These are phyloP conservation scores for Alcis repandata DNA, from an alignment of 2,888 invertebrate species.

Conservation along the genomic window DNA sequence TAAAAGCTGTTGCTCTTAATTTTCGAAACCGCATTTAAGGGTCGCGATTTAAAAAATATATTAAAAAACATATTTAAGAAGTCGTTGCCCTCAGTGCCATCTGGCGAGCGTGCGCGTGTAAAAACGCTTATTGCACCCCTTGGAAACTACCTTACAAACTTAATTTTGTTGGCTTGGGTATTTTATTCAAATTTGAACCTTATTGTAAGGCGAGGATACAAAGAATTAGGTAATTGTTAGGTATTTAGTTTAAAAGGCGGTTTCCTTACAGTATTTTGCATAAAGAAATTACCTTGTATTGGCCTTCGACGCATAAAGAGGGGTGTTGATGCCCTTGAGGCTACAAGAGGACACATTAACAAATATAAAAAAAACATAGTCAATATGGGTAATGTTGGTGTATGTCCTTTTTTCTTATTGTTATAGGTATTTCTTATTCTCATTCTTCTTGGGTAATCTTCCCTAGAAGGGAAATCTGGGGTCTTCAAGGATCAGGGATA, in stretches of 20 bases:
- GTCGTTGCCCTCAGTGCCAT: slow-evolving; percentile 81
- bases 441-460: no score
- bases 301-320: no score
- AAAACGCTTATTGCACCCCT: slow-evolving; percentile 62
- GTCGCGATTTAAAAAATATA: slow-evolving; percentile 73
- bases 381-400: no score
- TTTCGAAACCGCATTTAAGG: slow-evolving; percentile 76
- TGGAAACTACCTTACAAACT: slow-evolving; percentile 39
- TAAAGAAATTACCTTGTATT: no score
- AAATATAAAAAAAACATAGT: no score
- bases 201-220: slow-evolving; percentile 1
- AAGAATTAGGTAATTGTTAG: background rate
- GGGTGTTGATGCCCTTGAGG: no score
- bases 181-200: slow-evolving; percentile 21
- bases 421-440: no score
- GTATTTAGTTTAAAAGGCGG: slow-evolving; percentile 1
- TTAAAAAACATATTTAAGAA: slow-evolving; percentile 71
- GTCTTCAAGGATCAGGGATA: no score
- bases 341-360: no score
- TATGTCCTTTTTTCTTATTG: no score
- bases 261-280: no score
- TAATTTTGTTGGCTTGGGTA: background rate
- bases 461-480: no score
- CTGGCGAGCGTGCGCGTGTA: slow-evolving; percentile 73
- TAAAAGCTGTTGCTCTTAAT: slow-evolving; percentile 66